Evolutionary conservation across 2,888 invertebrate genomes (phyloP).

Genomic region (Syrphus vitripennis): DNA sequence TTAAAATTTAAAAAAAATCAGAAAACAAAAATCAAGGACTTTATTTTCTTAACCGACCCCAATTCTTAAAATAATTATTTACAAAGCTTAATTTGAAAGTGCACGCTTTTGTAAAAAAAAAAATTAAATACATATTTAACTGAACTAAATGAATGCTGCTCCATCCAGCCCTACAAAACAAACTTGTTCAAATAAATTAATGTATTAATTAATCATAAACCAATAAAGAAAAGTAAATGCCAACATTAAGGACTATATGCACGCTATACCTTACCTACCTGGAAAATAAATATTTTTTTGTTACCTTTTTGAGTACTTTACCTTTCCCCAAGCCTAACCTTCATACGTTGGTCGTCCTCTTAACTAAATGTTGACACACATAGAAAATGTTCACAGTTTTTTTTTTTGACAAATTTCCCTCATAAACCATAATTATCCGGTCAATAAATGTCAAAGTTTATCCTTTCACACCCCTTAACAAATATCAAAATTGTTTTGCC

Average conservation of each 20-base stretch:
- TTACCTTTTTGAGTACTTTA: neutral
- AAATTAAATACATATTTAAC: neutral
- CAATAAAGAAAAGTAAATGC: conserved; percentile 36
- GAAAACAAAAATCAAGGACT: neutral
- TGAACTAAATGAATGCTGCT: neutral
- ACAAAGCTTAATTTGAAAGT: neutral
- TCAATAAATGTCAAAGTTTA: conserved; percentile 70
- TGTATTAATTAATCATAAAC: conserved; percentile 64
- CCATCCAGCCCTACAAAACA: conserved; percentile 6
- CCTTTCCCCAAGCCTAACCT: too few relatives aligned
- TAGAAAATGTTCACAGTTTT: conserved; percentile 14
- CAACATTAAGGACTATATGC: conserved; percentile 9
- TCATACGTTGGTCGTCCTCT: neutral
- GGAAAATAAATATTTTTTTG: neutral
- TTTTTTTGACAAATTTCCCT: conserved; percentile 53
- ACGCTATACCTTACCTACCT: neutral
- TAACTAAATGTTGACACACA: neutral
- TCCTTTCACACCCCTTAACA: conserved; percentile 43
- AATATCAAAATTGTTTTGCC: neutral
- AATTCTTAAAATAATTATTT: neutral
- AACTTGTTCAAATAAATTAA: conserved; percentile 44
- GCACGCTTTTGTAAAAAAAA: neutral
- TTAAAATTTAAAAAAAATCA: too few relatives aligned
- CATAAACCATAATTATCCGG: conserved; percentile 69
- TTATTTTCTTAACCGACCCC: neutral